Conservation (phyloP, 2,888 invertebrate genomes). For the Xestia xanthographa region DNA sequence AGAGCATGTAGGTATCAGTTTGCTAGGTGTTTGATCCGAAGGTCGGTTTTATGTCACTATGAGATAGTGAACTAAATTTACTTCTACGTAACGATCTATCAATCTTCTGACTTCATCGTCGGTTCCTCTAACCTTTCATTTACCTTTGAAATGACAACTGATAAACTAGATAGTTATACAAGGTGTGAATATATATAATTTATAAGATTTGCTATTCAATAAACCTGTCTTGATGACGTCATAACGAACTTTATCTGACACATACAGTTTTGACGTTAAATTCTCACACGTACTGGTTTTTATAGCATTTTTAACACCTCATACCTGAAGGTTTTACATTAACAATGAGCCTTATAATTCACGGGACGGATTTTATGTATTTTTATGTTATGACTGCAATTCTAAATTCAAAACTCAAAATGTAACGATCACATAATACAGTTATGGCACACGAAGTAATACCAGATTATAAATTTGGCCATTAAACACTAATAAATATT, state of each 20-base stretch:
- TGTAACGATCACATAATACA: not conserved
- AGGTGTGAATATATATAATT: constrained; percentile 2
- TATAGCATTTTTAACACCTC: constrained; percentile 26
- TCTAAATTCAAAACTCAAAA: not conserved
- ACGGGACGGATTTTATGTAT: not conserved
- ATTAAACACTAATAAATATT: constrained; percentile 3
- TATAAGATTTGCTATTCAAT: constrained; percentile 10
- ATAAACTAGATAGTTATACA: constrained; percentile 2
- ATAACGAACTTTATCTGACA: constrained; percentile 18
- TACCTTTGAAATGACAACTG: constrained; percentile 25
- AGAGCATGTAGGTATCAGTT: not conserved
- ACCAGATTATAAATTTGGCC: not conserved
- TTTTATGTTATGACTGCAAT: not conserved
- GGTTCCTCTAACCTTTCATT: constrained; percentile 17
- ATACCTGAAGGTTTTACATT: not conserved
- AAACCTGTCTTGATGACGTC: constrained; percentile 21
- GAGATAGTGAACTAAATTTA: constrained; percentile 31
- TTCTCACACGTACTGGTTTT: constrained; percentile 33
- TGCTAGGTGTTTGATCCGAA: not conserved
- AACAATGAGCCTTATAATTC: constrained; percentile 18
- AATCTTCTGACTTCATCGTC: constrained; percentile 43
- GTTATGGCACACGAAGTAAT: not conserved
- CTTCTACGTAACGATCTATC: constrained; percentile 25
- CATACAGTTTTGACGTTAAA: constrained; percentile 12
- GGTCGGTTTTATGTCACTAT: constrained; percentile 21